Evolutionary conservation across 2,113 vertebrate species (phyloP).

Genomic region (Mus musculus): DNA sequence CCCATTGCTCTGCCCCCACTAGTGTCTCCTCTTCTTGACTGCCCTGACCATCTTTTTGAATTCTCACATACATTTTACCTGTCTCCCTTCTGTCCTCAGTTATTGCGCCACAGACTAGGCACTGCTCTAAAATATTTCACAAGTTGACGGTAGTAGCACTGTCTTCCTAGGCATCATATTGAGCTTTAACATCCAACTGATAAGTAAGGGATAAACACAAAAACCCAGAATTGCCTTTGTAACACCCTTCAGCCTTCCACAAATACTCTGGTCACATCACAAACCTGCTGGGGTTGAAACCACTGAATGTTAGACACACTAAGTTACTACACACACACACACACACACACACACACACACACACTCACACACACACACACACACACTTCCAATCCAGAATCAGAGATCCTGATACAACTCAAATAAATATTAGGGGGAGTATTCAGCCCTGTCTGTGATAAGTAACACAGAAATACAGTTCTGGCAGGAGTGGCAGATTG

Average conservation of each 20-base stretch:
- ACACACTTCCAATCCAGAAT: not conserved
- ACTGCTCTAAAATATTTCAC: not conserved
- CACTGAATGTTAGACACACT: not conserved
- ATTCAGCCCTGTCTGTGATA: not conserved
- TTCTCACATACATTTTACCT: not conserved
- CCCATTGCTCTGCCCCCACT: fast-evolving
- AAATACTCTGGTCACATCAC: slow-evolving; percentile 2
- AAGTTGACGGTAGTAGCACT: fast-evolving
- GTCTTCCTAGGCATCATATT: not conserved
- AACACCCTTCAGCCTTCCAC: not conserved
- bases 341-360: not conserved
- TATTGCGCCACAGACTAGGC: not conserved
- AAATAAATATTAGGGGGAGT: not conserved
- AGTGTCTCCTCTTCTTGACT: not conserved
- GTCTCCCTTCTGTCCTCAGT: not conserved
- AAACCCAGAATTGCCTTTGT: not conserved
- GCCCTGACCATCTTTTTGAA: not conserved
- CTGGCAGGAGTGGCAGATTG: not conserved
- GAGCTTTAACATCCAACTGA: not conserved
- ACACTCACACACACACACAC: not conserved
- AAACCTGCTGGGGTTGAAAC: slow-evolving; percentile 50
- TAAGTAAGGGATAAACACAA: not conserved
- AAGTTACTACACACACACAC: too few relatives aligned
- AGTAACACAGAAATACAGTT: not conserved
- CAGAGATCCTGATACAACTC: not conserved